Evolutionary conservation across 2,888 invertebrate species (phyloP), one percentile per base, ranked within the genome.

Genomic region (Parnassius apollo): DNA sequence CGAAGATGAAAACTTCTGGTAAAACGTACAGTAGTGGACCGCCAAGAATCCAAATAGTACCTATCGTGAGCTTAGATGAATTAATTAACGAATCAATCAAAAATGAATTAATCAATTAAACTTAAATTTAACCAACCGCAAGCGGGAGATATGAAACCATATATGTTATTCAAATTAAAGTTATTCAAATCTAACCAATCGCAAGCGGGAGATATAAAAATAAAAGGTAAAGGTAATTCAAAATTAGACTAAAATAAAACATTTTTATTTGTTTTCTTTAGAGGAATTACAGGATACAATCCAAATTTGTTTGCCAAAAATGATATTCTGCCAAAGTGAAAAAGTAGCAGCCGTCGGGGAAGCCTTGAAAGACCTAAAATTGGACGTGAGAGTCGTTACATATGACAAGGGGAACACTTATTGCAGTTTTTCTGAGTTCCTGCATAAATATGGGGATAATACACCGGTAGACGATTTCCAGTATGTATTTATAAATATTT

Each of bases 381-480:
- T 75, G 18, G 66, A 79, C 2, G 70, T 80, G 1, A 69, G 70
- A 18, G 80, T 86, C 2, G 75, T 85, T 0, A 82, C 78, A 2
- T 67, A 67, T 22, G 51, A 69, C 25, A 55, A 64, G 59, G 62
- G 51, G 9, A 25, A 57, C 1, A 12, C 44, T 9, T 44, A 51
- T 42, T n/a, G 18, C 25, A 45, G 44, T 42, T 59, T 68, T 48
- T 13, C 50, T 10, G 59, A 69, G n/a, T 66, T 71, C 12, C 57
- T 71, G 13, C 9, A 66, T 22, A 66, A 56, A 55, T 53, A 65
- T 59, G 74, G 72, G 8, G 52, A 62, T 12, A 0, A 72, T 65
- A 62, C 54, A 68, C 2, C 59, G 61, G 12, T 67, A 64, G 54
- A 71, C 60, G 53, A 62, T 62, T 64, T 66, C 69, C 42, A 71